phyloP scores from a whole-genome alignment of 2,797 vertebrate genomes.

The Sebastes jordani region DNA sequence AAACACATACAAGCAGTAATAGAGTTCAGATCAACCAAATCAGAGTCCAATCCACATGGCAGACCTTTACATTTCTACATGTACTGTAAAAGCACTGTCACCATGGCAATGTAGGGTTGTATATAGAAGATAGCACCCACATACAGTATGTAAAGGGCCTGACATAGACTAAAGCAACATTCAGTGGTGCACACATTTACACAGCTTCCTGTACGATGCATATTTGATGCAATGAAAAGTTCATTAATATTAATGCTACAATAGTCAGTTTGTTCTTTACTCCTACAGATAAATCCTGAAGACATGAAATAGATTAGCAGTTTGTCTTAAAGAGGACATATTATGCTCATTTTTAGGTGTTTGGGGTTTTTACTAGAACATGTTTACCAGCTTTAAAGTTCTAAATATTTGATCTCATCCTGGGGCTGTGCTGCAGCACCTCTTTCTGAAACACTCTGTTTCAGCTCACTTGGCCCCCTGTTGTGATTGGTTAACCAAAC shows the following conservation, averaged over 20 bases:
- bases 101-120: neutral
- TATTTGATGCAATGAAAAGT: neutral
- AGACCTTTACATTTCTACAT: neutral
- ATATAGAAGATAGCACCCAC: no score
- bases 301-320: neutral
- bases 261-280: neutral
- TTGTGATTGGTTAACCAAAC: no score
- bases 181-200: neutral
- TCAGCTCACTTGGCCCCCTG: no score
- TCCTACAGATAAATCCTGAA: neutral
- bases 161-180: neutral
- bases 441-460: no score
- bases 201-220: neutral
- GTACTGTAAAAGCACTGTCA: neutral
- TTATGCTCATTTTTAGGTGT: no score
- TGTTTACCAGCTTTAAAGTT: no score
- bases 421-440: no score
- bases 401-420: no score
- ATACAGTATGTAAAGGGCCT: neutral
- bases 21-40: conserved; percentile 9
- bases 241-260: neutral
- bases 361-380: no score
- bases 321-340: neutral
- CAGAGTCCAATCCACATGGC: neutral
- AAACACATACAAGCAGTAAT: neutral